Evolutionary conservation across 1,140 invertebrate species (phyloP).

Genomic region (Anastrepha obliqua): DNA sequence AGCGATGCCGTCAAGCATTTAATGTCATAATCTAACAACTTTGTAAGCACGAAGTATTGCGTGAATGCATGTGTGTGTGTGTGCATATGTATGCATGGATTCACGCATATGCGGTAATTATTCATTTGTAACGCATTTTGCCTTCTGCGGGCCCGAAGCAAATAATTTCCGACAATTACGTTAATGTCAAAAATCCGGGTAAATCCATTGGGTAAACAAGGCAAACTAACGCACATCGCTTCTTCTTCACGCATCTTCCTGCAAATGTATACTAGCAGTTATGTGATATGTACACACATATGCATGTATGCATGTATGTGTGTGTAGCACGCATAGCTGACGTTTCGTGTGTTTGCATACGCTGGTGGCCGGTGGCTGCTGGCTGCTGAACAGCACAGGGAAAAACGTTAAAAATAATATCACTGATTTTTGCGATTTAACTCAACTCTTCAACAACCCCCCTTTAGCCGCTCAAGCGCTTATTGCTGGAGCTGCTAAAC

Average conservation of each 20-base stretch:
- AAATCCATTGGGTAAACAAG: conserved; percentile 54
- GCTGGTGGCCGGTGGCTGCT: background rate
- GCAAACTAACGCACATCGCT: background rate
- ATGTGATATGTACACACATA: background rate
- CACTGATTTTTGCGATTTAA: background rate
- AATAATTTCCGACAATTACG: conserved; percentile 54
- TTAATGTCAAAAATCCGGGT: conserved; percentile 50
- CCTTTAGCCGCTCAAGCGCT: background rate
- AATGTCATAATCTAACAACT: conserved; percentile 23
- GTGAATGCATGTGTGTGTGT: background rate
- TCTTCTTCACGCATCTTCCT: too few species aligned
- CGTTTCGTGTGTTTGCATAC: background rate
- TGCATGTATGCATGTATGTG: background rate
- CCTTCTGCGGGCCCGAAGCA: conserved; percentile 32
- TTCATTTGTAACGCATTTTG: conserved; percentile 49
- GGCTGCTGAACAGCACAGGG: background rate
- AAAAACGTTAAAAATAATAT: background rate
- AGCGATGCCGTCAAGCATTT: conserved; percentile 21
- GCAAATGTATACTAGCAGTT: too few species aligned
- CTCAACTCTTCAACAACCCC: background rate
- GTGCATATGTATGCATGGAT: too few species aligned
- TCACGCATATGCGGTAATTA: background rate
- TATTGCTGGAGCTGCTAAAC: conserved; percentile 4
- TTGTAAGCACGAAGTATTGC: background rate
- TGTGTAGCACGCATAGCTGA: background rate